Conservation (phyloP, 2,888 invertebrate species). For the Petrophora chlorosata region DNA sequence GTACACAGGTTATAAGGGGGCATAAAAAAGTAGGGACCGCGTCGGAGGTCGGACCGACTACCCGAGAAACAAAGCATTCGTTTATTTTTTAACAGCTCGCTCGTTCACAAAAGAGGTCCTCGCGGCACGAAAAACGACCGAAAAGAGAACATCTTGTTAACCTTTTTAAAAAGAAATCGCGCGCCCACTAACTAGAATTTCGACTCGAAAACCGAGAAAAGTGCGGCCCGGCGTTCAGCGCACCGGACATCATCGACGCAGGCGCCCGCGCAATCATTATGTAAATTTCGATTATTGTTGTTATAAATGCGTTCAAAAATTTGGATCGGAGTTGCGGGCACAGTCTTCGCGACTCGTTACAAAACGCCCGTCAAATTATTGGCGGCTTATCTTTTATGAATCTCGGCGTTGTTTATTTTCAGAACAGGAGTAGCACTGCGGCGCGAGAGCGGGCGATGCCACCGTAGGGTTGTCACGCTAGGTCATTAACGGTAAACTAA, state of each 20-base stretch:
- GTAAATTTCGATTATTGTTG: conserved; percentile 71
- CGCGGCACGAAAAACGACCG: conserved; percentile 80
- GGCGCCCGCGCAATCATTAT: conserved; percentile 80
- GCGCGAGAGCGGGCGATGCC: conserved; percentile 29
- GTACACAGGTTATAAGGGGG: conserved; percentile 82
- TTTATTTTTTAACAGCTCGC: conserved; percentile 84
- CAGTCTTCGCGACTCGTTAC: conserved; percentile 59
- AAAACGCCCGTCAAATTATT: conserved; percentile 60
- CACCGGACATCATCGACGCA: conserved; percentile 58
- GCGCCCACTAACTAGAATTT: conserved; percentile 82
- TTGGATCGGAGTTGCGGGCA: conserved; percentile 50
- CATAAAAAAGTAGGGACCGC: conserved; percentile 82
- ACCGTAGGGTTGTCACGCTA: conserved; percentile 42
- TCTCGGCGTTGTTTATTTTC: conserved; percentile 46
- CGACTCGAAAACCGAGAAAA: conserved; percentile 81
- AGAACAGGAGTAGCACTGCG: conserved; percentile 37
- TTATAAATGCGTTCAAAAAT: conserved; percentile 60
- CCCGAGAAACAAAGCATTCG: conserved; percentile 83
- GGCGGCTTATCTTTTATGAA: conserved; percentile 53
- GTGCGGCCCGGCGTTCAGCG: conserved; percentile 57
- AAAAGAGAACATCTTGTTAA: conserved; percentile 82
- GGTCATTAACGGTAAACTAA: conserved; percentile 60
- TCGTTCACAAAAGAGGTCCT: conserved; percentile 81
- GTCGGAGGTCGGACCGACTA: conserved; percentile 82
- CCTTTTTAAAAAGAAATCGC: conserved; percentile 82